Base-by-base conservation (phyloP, 2,113 vertebrate species). In the Campylomormyrus tamandua region DNA sequence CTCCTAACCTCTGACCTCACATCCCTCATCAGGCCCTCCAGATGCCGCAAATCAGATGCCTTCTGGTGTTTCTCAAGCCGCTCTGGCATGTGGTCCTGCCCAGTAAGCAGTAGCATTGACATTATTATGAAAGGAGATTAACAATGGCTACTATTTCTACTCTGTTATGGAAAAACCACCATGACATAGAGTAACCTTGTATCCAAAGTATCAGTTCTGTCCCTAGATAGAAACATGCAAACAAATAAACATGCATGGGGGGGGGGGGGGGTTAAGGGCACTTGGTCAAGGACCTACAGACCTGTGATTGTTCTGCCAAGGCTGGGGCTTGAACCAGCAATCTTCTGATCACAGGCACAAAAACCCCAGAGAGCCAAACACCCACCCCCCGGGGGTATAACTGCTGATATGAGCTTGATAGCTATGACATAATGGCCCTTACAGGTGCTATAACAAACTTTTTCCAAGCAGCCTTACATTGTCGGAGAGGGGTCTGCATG, bases 401-500 rank as follows among this genome's bases (percentile, higher is more conserved):
- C 39, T 84, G 6, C 24, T 84, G 45, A n/a, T 46, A 3, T 42
- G 42, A 46, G 19, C 45, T 84, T 24, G 7, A 3, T 24, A 48
- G 7, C 2, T 27, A n/a, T 46, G 8, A 48, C 45, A 48, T 24
- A 48, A n/a, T 48, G 39, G 19, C 31, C 31, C 31, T 56, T 77
- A 17, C 35, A 39, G 2, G 31, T 39, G 70, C 1, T 77, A 24
- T 46, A 83, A 83, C 46, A 7, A 45, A 24, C 31, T 9, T 46
- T 84, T n/a, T 49, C 90, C 45, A 92, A 87, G 86, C 48, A 87
- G 62, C 58, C 89, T 94, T 95, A 97, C 97, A 91, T 97, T 92
- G 91, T 96, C 93, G 1, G 93, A 93, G 56, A 94, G 89, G 48
- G 93, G 74, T 39, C 84, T 87, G 35, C 90, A 89, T 31, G 87